Percentiles rank a stretch among this genome's conserved stretches.
phyloP scores from a whole-genome alignment of 2,113 vertebrate genomes.

The Sisor rabdophorus region DNA sequence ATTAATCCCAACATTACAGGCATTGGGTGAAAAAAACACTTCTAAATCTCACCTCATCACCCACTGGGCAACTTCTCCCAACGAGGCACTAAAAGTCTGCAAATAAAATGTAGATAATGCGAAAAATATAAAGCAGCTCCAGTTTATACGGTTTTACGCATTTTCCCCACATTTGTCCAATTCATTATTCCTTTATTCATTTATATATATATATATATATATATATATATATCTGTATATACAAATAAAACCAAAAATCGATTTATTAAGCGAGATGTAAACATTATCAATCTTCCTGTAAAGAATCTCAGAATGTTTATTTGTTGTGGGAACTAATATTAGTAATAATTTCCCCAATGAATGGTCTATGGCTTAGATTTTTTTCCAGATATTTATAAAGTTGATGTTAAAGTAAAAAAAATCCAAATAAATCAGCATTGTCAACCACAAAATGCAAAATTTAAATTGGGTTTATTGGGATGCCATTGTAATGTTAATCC shows the following conservation, averaged over 20 bases:
- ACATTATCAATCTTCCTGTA: not conserved
- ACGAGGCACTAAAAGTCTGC: not conserved
- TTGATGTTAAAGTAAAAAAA: not conserved
- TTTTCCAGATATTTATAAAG: not conserved
- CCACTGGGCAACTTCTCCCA: constrained; percentile 39
- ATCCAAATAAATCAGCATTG: not conserved
- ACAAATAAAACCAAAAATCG: too few species aligned
- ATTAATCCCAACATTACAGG: constrained; percentile 56
- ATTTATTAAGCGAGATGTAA: not conserved
- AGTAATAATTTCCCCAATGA: not conserved
- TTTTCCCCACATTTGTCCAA: too few species aligned
- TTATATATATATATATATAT: too few species aligned
- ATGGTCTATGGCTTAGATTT: not conserved
- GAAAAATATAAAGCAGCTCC: too few species aligned
- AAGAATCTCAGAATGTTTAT: not conserved
- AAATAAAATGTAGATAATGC: too few species aligned
- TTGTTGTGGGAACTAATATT: not conserved
- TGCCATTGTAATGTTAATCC: constrained; percentile 7
- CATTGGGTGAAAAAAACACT: constrained; percentile 56
- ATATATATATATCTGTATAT: too few species aligned
- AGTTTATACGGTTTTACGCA: too few species aligned
- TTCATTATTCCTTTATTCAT: too few species aligned
- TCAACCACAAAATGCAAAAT: not conserved
- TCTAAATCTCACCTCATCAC: constrained; percentile 41
- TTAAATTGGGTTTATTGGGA: constrained; percentile 12